Base-by-base conservation (phyloP, 2,113 vertebrate species). In the Indicator indicator region DNA sequence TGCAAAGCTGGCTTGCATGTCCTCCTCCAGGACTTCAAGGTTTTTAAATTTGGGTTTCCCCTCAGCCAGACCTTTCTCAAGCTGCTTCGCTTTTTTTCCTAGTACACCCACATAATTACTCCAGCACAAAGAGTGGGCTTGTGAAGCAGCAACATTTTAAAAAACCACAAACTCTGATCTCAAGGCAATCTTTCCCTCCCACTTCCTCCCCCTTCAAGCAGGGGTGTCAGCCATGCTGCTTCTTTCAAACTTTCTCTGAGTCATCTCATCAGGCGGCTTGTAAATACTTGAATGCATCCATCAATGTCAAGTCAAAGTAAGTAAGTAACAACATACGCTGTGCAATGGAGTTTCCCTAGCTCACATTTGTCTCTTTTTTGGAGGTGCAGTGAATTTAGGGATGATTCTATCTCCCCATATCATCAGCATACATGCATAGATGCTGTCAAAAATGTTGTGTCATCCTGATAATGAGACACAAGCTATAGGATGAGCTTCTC, bases 61-160 rank as follows among this genome's bases (percentile, higher is more conserved):
- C 85, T 89, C 83, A 95, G 86, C 86, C 95, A 96, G 83, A 89
- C 93, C 95, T 93, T 77, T 97, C 93, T 95, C 89, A 81, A 96
- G 93, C 89, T 90, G 86, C 91, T 91, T 97, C 94, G 81, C 50
- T 92, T 87, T 95, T 90, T 91, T 88, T 63, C 93, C 96, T 96
- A 56, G 93, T 96, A 97, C 96, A 96, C 97, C 97, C 94, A 96
- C 97, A 97, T 96, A 97, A 96, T 97, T 96, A 98, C 97, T 97
- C 94, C 95, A 97, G 96, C 94, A 96, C 95, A 95, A 95, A 94
- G 91, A 97, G 97, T 97, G 95, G 97, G 97, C 93, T 97, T 96
- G 92, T 93, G 90, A 97, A 98, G 95, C 83, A 95, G 96, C 94
- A 97, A 95, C 96, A 30, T 28, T 97, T 97, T 82, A 95, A 94